Conservation (phyloP, 2,888 invertebrate species). For the Himalopsyche japonica region DNA sequence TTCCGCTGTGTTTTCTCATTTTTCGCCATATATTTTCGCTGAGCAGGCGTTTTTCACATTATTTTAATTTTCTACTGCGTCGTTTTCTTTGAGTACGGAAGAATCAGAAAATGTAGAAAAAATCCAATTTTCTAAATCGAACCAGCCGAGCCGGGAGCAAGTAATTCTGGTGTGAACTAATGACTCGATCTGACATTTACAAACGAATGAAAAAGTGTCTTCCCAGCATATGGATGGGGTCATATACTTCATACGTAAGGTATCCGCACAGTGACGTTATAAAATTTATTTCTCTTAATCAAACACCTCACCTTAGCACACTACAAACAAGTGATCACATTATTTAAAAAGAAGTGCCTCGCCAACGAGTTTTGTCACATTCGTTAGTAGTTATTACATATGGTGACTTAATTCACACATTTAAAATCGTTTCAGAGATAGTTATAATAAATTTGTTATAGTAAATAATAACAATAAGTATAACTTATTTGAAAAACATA, state of each 20-base stretch:
- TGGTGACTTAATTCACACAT: too few species aligned
- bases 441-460: too few species aligned
- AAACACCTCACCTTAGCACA: not conserved
- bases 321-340: too few species aligned
- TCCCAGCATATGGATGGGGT: not conserved
- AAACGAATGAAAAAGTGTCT: not conserved
- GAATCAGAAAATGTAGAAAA: not conserved
- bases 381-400: too few species aligned
- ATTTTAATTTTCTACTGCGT: not conserved
- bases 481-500: too few species aligned
- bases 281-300: not conserved
- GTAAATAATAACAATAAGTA: too few species aligned
- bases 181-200: not conserved
- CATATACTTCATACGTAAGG: not conserved
- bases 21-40: not conserved
- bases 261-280: not conserved
- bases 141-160: not conserved
- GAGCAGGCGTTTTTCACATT: not conserved
- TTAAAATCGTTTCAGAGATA: too few species aligned
- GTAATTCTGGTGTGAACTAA: not conserved
- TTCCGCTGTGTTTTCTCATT: not conserved
- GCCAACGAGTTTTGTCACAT: too few species aligned
- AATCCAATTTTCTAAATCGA: not conserved
- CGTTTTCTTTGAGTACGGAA: not conserved
- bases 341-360: too few species aligned